Evolutionary conservation across 2,888 invertebrate genomes (phyloP).

Genomic region (Heliconius ismenius): DNA sequence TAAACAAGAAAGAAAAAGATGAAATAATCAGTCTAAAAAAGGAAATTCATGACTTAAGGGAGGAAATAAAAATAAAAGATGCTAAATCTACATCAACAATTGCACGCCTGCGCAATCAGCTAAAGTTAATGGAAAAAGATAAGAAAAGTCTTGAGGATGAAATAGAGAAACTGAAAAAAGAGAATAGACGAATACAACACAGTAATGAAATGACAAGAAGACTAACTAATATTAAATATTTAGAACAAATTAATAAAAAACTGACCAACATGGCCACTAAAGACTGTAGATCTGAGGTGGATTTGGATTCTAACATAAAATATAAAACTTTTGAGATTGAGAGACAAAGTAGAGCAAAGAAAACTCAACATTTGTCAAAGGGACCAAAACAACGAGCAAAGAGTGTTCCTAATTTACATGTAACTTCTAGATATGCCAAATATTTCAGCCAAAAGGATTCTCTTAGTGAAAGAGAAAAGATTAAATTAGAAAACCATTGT

Average conservation of each 20-base stretch:
- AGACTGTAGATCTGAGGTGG: slow-evolving; percentile 59
- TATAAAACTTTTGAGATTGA: slow-evolving; percentile 74
- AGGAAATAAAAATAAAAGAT: slow-evolving; percentile 87
- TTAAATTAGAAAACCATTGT: slow-evolving; percentile 45
- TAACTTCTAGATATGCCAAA: slow-evolving; percentile 76
- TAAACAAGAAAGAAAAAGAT: slow-evolving; percentile 86
- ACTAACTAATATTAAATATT: slow-evolving; percentile 86
- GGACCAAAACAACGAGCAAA: slow-evolving; percentile 67
- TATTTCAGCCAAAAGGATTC: slow-evolving; percentile 76
- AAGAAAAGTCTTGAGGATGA: slow-evolving; percentile 84
- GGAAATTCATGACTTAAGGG: slow-evolving; percentile 84
- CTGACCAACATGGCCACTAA: slow-evolving; percentile 62
- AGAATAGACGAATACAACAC: slow-evolving; percentile 84
- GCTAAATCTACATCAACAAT: slow-evolving; percentile 86
- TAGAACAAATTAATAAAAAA: slow-evolving; percentile 88
- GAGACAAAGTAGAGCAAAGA: slow-evolving; percentile 64
- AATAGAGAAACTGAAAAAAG: slow-evolving; percentile 85
- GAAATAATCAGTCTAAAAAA: slow-evolving; percentile 85
- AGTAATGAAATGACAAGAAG: slow-evolving; percentile 81
- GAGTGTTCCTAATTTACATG: slow-evolving; percentile 78
- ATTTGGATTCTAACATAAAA: slow-evolving; percentile 60
- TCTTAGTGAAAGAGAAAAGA: slow-evolving; percentile 60
- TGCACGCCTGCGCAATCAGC: slow-evolving; percentile 87
- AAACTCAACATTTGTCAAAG: slow-evolving; percentile 49
- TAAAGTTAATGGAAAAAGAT: slow-evolving; percentile 87